Evolutionary conservation across 1,140 invertebrate genomes (phyloP).

Genomic region (Cardiocondyla obscurior): DNA sequence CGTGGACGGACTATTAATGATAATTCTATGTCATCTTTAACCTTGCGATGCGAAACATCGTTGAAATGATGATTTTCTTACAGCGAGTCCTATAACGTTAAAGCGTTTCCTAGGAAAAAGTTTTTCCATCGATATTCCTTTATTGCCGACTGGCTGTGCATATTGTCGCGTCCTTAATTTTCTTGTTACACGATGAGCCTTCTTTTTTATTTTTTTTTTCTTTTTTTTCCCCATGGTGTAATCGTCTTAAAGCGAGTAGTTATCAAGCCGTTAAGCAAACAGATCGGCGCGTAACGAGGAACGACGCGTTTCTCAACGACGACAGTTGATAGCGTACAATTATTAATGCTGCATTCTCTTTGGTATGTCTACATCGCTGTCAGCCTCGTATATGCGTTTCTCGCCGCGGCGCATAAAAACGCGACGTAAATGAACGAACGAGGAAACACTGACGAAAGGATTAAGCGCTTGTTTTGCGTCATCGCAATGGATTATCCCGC

Average conservation of each 20-base stretch:
- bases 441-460: slow-evolving; percentile 9
- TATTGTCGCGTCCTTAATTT: slow-evolving; percentile 33
- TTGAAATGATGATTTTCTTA: slow-evolving; percentile 16
- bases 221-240: too few species aligned
- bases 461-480: slow-evolving; percentile 10
- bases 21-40: slow-evolving; percentile 42
- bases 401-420: background rate
- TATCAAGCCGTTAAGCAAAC: slow-evolving; percentile 42
- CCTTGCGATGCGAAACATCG: slow-evolving; percentile 27
- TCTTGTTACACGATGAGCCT: slow-evolving; percentile 21
- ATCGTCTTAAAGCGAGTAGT: slow-evolving; percentile 18
- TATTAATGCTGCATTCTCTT: slow-evolving; percentile 13
- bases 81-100: background rate
- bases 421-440: slow-evolving; percentile 26
- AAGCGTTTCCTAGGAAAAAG: slow-evolving; percentile 27
- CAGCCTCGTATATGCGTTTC: background rate
- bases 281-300: slow-evolving; percentile 13
- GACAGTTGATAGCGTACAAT: slow-evolving; percentile 32
- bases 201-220: too few species aligned
- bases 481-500: slow-evolving; percentile 5
- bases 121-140: slow-evolving; percentile 36
- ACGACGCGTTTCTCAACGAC: slow-evolving; percentile 7
- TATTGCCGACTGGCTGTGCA: slow-evolving; percentile 9
- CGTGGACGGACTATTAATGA: slow-evolving; percentile 55
- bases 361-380: background rate